Base-by-base conservation (phyloP, 2,797 vertebrate species). In the Brachyrhaphis roseni region DNA sequence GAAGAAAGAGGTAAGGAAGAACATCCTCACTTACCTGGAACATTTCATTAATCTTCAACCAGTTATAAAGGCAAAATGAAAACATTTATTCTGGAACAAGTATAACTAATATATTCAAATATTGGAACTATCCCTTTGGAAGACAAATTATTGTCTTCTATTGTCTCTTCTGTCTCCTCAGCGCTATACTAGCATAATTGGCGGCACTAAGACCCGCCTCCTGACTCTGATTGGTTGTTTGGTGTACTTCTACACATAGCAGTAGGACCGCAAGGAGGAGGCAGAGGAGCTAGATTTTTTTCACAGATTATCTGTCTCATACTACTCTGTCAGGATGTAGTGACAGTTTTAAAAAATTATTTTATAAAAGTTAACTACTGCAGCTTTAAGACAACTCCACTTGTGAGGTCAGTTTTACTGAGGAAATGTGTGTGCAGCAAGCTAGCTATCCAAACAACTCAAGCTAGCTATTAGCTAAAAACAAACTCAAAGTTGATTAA, bases 11-110 rank as follows among this genome's bases (percentile, higher is more conserved):
- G 39, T 62, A 36, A 39, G 16, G 12, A 64, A 45, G 53, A 77
- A 79, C 73, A 88, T 62, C 59, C 75, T 57, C 68, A 92, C 93
- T 91, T 91, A 95, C 91, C 94, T 94, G 82, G 45, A 87, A 86
- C 1, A 26, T 46, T 39, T 82, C 28, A 87, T 88, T 88, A 80
- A 77, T 89, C 79, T 68, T 87, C 71, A 64, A 51, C 55, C 83
- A 84, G 80, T 86, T 68, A 77, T 81, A 88, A 76, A 26, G 36
- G 10, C 36, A 68, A 41, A 68, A 68, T 41, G 83, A 87, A 80
- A 20, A 81, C 51, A 34, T 66, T 41, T 26, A 41, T 41, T 66
- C 36, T 41, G 39, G 20, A 12, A 68, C 36, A 15, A 57, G n/a
- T 62, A 31, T 6, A 34, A 15, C 5, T 16, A 31, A 57, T 13